phyloP scores from a whole-genome alignment of 2,888 invertebrate species.

The Lithosia quadra region DNA sequence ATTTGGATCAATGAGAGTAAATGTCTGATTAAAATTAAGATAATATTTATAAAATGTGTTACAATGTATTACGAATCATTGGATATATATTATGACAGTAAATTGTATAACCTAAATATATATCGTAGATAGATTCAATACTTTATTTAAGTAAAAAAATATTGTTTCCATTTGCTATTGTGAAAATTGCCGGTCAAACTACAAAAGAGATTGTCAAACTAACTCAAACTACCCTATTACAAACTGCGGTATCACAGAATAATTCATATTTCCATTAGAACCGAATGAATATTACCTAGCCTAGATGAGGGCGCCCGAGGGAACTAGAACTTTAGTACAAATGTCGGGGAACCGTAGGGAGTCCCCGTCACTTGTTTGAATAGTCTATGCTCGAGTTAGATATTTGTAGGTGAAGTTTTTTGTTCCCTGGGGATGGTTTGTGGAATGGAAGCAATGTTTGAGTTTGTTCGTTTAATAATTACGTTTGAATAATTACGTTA shows the following conservation, averaged over 20 bases:
- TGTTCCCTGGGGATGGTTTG: constrained; percentile 13
- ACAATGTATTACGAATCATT: no score
- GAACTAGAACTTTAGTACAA: constrained; percentile 38
- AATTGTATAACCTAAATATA: no score
- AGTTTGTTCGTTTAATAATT: constrained; percentile 2
- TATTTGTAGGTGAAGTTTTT: constrained; percentile 14
- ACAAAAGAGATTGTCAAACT: constrained; percentile 18
- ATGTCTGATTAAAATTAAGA: no score
- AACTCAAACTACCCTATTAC: constrained; percentile 33
- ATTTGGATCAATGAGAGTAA: no score
- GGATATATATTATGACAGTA: no score
- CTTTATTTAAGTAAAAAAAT: not conserved
- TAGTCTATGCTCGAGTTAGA: constrained; percentile 41
- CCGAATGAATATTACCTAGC: constrained; percentile 43
- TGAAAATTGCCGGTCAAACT: constrained; percentile 3
- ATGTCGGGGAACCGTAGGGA: constrained; percentile 25
- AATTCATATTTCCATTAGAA: constrained; percentile 52
- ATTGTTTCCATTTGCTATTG: not conserved
- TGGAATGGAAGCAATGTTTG: not conserved
- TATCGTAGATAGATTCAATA: no score
- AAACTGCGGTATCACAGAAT: constrained; percentile 33
- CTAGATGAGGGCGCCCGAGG: constrained; percentile 30
- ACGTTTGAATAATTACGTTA: not conserved
- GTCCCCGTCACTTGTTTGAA: constrained; percentile 18
- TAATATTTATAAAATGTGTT: no score